These are phyloP conservation scores for Chelmon rostratus DNA, from an alignment of 2,797 vertebrate species.

Conservation along the genomic window DNA sequence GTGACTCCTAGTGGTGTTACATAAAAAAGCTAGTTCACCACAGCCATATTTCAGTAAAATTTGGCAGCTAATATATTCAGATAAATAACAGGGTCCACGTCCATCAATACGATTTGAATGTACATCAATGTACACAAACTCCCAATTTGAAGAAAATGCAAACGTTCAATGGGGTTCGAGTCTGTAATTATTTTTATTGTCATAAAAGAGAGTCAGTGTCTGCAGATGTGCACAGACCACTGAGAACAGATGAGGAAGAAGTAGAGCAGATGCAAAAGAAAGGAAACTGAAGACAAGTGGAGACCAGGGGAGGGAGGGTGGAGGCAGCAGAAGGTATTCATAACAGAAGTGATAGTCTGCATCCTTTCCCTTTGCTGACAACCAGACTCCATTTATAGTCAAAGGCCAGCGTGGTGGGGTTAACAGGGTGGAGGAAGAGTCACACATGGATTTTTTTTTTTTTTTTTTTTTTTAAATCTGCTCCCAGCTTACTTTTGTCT, in stretches of 20 bases:
- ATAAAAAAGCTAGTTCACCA: not conserved
- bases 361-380: conserved; percentile 35
- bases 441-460: not conserved
- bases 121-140: not conserved
- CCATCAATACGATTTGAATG: not conserved
- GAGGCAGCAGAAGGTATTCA: conserved; percentile 45
- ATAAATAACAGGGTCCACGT: not conserved
- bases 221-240: not conserved
- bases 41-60: not conserved
- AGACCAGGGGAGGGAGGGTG: conserved; percentile 18
- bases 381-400: conserved; percentile 61
- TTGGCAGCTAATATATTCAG: not conserved
- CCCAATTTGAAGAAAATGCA: not conserved
- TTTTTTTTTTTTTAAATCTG: not conserved
- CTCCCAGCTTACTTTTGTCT: not conserved
- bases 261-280: conserved; percentile 3
- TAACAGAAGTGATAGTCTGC: conserved; percentile 43
- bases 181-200: not conserved
- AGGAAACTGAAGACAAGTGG: conserved; percentile 28
- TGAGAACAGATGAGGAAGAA: not conserved
- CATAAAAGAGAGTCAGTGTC: not conserved
- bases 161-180: no score
- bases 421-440: not conserved
- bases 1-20: not conserved
- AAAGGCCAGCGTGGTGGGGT: conserved; percentile 4